Evolutionary conservation across 92 coral and sea anemone species (phyloP).

Genomic region (Pocillopora meandrina): DNA sequence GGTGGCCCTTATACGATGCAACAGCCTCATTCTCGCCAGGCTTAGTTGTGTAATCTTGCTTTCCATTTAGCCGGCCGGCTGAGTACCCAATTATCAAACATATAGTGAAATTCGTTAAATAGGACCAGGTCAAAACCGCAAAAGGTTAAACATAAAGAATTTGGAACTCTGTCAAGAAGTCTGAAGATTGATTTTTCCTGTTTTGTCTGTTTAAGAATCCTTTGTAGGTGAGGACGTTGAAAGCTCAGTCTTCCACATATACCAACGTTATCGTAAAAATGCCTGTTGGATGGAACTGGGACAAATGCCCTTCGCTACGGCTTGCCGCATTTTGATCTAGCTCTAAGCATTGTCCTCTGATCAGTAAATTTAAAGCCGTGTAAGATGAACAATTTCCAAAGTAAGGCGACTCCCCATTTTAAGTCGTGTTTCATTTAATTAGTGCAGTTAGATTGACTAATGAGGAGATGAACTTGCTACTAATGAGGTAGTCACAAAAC

Average conservation of each 20-base stretch:
- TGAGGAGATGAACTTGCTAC: constrained; percentile 33
- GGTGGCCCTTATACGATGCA: no score
- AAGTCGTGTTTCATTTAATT: no score
- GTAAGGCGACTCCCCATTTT: constrained; percentile 4
- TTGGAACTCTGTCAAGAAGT: background rate
- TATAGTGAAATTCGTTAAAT: no score
- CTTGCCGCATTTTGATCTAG: no score
- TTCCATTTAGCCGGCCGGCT: no score
- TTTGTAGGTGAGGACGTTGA: background rate
- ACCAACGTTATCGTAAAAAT: background rate
- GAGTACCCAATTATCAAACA: no score
- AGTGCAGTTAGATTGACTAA: constrained; percentile 2
- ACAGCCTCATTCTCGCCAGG: no score
- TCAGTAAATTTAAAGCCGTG: background rate
- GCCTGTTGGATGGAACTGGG: background rate
- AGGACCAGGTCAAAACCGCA: background rate
- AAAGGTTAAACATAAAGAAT: background rate
- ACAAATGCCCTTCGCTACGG: background rate
- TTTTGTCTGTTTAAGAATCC: background rate
- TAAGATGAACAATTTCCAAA: background rate
- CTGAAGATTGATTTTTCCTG: background rate
- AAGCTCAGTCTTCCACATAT: background rate
- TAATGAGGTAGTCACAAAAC: constrained; percentile 10
- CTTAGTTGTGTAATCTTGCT: no score
- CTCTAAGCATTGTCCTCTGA: background rate